phyloP scores from a whole-genome alignment of 2,113 vertebrate genomes.

The Gallinago media region DNA sequence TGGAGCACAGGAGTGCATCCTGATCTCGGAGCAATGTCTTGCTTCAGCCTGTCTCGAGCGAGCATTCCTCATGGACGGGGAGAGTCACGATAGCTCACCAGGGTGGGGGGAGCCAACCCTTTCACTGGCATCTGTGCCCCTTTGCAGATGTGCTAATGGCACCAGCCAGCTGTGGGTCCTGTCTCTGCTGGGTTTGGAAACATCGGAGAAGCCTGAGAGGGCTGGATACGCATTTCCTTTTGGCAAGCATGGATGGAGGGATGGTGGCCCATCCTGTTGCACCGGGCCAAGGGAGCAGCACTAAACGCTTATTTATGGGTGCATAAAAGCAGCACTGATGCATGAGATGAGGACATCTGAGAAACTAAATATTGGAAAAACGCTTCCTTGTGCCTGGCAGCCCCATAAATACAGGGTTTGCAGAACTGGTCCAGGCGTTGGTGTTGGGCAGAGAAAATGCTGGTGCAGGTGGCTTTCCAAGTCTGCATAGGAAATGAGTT shows the following conservation, averaged over 20 bases:
- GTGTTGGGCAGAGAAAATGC: neutral
- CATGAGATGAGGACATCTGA: neutral
- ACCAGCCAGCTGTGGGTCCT: neutral
- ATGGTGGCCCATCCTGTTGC: neutral
- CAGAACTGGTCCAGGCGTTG: neutral
- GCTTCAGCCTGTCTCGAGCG: neutral
- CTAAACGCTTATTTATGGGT: neutral
- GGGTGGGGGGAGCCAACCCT: neutral
- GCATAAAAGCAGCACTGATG: neutral
- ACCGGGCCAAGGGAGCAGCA: neutral
- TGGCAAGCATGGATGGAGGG: fast-evolving
- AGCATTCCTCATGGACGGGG: neutral
- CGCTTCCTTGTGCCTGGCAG: neutral
- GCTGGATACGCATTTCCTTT: neutral
- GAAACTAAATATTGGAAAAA: neutral
- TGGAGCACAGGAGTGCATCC: fast-evolving
- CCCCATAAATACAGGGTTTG: neutral
- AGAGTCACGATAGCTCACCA: fast-evolving
- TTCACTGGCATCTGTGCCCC: neutral
- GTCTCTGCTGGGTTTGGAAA: neutral
- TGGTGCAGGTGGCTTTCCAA: neutral
- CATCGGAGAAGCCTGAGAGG: neutral
- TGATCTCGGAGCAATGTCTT: neutral
- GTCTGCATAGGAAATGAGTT: neutral
- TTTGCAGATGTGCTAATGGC: neutral